Evolutionary conservation across 2,113 vertebrate species (phyloP), one percentile per base, ranked within the genome.

Genomic region (Tyrannus savana): DNA sequence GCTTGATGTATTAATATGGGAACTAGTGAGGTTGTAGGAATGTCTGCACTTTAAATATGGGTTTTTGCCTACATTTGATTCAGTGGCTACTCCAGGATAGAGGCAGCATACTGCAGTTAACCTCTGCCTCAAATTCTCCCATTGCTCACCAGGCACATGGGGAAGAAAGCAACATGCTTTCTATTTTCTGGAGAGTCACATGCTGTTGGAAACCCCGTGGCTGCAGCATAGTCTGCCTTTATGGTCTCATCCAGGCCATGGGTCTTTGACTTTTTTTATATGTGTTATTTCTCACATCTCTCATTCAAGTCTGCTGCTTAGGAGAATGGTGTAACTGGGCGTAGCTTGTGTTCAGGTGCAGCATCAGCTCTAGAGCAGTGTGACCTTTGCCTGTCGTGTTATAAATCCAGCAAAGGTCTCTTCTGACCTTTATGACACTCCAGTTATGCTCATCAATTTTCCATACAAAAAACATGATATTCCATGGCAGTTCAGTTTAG

Each of bases 81-180:
- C 41, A 52, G 24, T 17, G 16, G 21, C 11, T 39, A 13, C 21
- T 9, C 19, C n/a, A 60, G 9, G 9, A 23, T 41, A 39, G 13
- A 87, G 18, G 5, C 22, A 59, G 10, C 10, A 47, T 7, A 7
- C 1, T 49, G 41, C 13, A 62, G 4, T 58, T 73, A 58, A 6
- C 0, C 8, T 3, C 12, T 3, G 2, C 14, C 3, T 17, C 13
- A 68, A 30, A 42, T 33, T 49, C 21, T 89, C 24, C 41, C 5
- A 15, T 24, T 56, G 14, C 8, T 66, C 1, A 2, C 3, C 3
- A 74, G 23, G 9, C 13, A 53, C 0, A 12, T 3, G 7, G 3
- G 9, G 10, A 69, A 58, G 25, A 59, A 67, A 75, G 18, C 9
- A 42, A 15, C 19, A 6, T 0, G 0, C 3, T 77, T n/a, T 46